Percentiles rank a stretch among this genome's conserved stretches.
Evolutionary conservation across 1,140 invertebrate species (phyloP).

Genomic region (Pissodes strobi): DNA sequence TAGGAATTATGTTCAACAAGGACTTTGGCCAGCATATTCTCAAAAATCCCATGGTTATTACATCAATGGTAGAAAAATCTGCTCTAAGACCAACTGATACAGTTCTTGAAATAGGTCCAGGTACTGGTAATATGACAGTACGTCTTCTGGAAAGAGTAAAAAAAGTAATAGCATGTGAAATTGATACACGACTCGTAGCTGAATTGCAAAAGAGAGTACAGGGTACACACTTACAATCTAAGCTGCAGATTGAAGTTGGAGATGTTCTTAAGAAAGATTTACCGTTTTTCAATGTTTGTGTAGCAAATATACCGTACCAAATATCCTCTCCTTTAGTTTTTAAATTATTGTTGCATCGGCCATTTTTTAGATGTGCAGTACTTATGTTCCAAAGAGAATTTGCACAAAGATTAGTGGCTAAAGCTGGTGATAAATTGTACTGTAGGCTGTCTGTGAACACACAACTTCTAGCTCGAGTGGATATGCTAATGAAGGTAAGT

Average conservation of each 20-base stretch:
- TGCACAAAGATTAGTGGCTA: conserved; percentile 94
- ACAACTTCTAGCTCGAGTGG: conserved; percentile 91
- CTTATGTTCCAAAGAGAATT: conserved; percentile 99
- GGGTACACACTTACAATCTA: conserved; percentile 81
- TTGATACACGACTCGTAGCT: conserved; percentile 90
- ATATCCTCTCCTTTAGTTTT: conserved; percentile 98
- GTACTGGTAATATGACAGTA: conserved; percentile 98
- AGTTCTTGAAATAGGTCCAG: conserved; percentile 97
- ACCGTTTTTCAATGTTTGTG: conserved; percentile 99
- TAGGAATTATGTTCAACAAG: conserved; percentile 83
- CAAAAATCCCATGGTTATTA: conserved; percentile 96
- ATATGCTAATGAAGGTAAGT: conserved; percentile 97
- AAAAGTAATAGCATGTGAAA: conserved; percentile 97
- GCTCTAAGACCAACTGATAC: conserved; percentile 90
- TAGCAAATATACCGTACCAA: conserved; percentile 99
- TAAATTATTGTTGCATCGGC: conserved; percentile 91
- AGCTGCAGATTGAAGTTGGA: conserved; percentile 91
- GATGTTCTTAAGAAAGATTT: conserved; percentile 94
- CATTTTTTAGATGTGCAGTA: conserved; percentile 89
- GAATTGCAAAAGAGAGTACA: conserved; percentile 98
- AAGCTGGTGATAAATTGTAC: conserved; percentile 97
- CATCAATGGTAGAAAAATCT: conserved; percentile 94
- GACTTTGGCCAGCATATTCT: conserved; percentile 97
- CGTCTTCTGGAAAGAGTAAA: conserved; percentile 92
- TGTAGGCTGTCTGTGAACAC: conserved; percentile 96